These are phyloP conservation scores for Leptinotarsa lineolata DNA, from an alignment of 1,140 invertebrate species.

Conservation along the genomic window DNA sequence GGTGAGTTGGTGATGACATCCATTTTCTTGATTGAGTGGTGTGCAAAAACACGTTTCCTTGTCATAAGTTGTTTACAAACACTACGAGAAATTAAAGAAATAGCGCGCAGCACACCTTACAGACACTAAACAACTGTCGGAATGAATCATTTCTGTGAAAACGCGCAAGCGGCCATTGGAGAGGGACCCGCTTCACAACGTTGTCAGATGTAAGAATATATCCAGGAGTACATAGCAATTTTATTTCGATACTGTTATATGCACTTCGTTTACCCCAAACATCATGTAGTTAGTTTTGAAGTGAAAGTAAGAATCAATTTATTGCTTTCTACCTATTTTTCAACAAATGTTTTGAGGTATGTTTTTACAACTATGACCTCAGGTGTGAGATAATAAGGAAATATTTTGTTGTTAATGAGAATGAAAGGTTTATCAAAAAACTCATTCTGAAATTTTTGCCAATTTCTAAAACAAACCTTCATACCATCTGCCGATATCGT, in stretches of 20 bases:
- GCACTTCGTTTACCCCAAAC: background rate
- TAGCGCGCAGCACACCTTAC: slow-evolving; percentile 14
- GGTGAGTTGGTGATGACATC: background rate
- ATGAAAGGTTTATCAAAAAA: too few species aligned
- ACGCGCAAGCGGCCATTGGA: slow-evolving; percentile 30
- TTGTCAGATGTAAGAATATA: background rate
- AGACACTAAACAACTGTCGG: slow-evolving; percentile 33
- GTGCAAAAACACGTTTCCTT: slow-evolving; percentile 32
- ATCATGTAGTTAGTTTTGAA: too few species aligned
- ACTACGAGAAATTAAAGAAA: slow-evolving; percentile 13
- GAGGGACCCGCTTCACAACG: slow-evolving; percentile 18
- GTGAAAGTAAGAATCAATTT: too few species aligned
- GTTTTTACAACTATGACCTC: too few species aligned
- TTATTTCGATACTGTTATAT: background rate
- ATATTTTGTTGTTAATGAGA: too few species aligned
- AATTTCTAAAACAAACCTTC: too few species aligned
- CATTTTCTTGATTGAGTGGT: background rate
- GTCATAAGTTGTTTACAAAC: slow-evolving; percentile 41
- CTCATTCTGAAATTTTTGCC: too few species aligned
- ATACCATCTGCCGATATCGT: too few species aligned
- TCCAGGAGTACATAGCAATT: background rate
- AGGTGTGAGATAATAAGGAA: too few species aligned
- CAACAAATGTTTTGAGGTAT: too few species aligned
- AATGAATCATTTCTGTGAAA: slow-evolving; percentile 36
- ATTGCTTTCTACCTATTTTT: too few species aligned